phyloP scores from a whole-genome alignment of 1,140 invertebrate genomes.

The Oreohelix idahoensis region DNA sequence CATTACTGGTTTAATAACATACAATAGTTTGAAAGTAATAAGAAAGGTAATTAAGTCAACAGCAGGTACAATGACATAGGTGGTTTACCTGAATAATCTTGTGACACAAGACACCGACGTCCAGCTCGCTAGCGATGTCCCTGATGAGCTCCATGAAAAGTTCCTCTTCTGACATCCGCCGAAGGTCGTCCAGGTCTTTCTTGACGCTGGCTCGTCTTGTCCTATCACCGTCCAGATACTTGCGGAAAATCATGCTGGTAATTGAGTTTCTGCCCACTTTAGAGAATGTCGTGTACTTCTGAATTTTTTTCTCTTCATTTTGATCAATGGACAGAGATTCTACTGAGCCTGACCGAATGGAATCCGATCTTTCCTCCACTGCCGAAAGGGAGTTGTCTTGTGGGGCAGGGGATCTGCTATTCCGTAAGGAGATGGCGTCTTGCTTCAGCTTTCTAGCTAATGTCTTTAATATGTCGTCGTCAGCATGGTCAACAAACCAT shows the following conservation, averaged over 20 bases:
- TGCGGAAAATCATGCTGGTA: conserved; percentile 65
- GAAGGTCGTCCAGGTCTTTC: conserved; percentile 55
- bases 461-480: conserved; percentile 41
- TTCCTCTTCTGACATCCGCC: conserved; percentile 90
- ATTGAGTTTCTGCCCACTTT: conserved; percentile 59
- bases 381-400: background rate
- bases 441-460: conserved; percentile 45
- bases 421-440: conserved; percentile 38
- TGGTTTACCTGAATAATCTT: conserved; percentile 89
- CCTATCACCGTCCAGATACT: conserved; percentile 64
- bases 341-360: background rate
- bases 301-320: conserved; percentile 20
- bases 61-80: no score
- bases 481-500: conserved; percentile 57
- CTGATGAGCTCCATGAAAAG: conserved; percentile 96
- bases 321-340: background rate
- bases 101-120: conserved; percentile 92
- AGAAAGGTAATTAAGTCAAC: no score
- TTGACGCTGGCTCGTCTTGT: conserved; percentile 46
- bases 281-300: conserved; percentile 40
- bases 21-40: no score
- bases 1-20: no score
- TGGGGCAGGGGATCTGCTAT: background rate
- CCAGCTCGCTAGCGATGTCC: conserved; percentile 96
- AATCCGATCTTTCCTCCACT: background rate